Conservation (phyloP, 2,113 vertebrate genomes). For the Phocoena phocoena region DNA sequence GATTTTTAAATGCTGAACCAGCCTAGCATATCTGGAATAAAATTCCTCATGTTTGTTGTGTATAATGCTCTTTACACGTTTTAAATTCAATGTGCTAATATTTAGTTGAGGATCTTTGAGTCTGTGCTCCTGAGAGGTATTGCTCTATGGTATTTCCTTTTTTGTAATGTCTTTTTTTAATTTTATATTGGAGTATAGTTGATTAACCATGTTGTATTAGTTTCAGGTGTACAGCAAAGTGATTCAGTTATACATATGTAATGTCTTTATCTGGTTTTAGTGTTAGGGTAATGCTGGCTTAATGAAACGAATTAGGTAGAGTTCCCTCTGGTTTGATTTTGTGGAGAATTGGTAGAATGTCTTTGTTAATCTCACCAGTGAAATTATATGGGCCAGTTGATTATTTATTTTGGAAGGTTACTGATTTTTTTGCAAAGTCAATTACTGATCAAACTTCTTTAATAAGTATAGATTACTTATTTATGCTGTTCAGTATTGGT, state of each 20-base stretch:
- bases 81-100: background rate
- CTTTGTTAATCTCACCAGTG: background rate
- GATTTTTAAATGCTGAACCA: background rate
- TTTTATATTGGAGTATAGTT: too few relatives aligned
- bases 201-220: too few relatives aligned
- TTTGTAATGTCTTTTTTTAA: background rate
- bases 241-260: too few relatives aligned
- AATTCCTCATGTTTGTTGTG: background rate
- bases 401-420: background rate
- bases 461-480: background rate
- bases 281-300: background rate
- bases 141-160: background rate
- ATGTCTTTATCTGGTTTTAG: background rate
- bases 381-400: background rate
- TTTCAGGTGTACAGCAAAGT: too few relatives aligned
- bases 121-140: background rate
- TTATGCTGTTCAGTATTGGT: background rate
- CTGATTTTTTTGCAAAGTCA: background rate
- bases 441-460: background rate
- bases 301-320: background rate
- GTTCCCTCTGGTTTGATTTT: background rate
- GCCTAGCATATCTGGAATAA: background rate
- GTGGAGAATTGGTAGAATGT: background rate
- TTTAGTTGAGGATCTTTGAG: background rate
- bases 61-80: background rate